A percentile compares a stretch with the other conserved stretches of the same genome.
These are phyloP conservation scores for Drosophila demipolita DNA, from an alignment of 2,888 invertebrate genomes.

Conservation along the genomic window DNA sequence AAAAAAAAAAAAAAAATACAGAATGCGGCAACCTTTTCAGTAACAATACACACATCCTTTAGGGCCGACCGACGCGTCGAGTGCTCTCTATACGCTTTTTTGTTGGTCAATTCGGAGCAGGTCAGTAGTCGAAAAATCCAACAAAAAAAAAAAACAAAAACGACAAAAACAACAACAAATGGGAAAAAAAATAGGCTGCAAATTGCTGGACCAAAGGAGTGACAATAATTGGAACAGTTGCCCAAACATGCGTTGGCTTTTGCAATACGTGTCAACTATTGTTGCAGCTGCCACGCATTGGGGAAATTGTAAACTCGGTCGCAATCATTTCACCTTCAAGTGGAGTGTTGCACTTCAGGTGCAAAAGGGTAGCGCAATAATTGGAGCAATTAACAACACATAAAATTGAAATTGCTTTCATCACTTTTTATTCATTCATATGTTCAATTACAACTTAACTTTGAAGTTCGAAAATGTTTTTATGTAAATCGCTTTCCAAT, in stretches of 20 bases:
- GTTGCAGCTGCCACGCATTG: background rate
- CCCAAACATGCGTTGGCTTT: constrained; percentile 17
- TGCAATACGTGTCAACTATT: constrained; percentile 17
- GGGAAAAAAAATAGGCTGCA: constrained; percentile 7
- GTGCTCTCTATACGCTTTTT: constrained; percentile 5
- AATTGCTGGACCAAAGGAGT: constrained; percentile 41
- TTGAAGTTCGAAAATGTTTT: background rate
- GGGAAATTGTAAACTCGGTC: background rate
- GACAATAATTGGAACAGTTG: constrained; percentile 61
- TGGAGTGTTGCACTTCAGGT: background rate
- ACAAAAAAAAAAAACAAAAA: constrained; percentile 21
- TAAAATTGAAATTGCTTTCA: background rate
- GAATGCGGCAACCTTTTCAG: constrained; percentile 41
- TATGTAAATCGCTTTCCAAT: background rate
- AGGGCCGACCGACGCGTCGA: constrained; percentile 6
- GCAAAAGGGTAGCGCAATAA: background rate
- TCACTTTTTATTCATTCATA: background rate
- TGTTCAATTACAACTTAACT: background rate
- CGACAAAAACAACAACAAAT: constrained; percentile 26
- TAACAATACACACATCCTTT: constrained; percentile 55
- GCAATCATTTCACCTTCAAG: background rate
- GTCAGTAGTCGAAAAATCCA: constrained; percentile 37
- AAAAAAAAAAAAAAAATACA: constrained; percentile 6
- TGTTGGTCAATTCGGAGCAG: constrained; percentile 3
- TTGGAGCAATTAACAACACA: background rate